These are phyloP conservation scores for Tetropium fuscum DNA, from an alignment of 2,888 invertebrate species.

Conservation along the genomic window DNA sequence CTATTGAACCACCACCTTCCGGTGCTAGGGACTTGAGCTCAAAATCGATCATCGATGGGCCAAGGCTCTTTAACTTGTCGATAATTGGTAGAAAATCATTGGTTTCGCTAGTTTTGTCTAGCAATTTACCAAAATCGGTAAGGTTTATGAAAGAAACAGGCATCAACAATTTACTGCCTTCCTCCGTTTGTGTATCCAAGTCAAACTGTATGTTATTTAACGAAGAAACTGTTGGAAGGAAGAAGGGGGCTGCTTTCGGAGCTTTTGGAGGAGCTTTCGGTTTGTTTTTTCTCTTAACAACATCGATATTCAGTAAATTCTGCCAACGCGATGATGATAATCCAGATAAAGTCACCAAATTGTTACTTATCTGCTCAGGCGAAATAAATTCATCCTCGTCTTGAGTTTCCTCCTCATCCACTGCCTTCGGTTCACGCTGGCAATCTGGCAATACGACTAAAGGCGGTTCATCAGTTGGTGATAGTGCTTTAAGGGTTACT, in stretches of 20 bases:
- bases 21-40: conserved; percentile 86
- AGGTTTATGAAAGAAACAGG: conserved; percentile 74
- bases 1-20: conserved; percentile 79
- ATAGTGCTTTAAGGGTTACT: conserved; percentile 81
- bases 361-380: conserved; percentile 79
- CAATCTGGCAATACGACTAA: conserved; percentile 68
- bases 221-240: conserved; percentile 90
- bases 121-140: conserved; percentile 76
- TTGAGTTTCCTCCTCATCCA: conserved; percentile 58
- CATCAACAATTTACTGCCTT: conserved; percentile 69
- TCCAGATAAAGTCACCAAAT: conserved; percentile 87
- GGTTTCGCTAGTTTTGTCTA: conserved; percentile 68
- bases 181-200: conserved; percentile 61
- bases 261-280: conserved; percentile 86
- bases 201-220: conserved; percentile 87
- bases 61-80: conserved; percentile 74
- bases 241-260: conserved; percentile 94
- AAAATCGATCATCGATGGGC: conserved; percentile 88
- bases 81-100: conserved; percentile 72
- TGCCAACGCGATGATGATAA: conserved; percentile 92
- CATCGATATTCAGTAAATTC: conserved; percentile 71
- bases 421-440: conserved; percentile 29
- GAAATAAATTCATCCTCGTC: conserved; percentile 72
- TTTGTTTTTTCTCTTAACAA: conserved; percentile 90
- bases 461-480: conserved; percentile 69